Evolutionary conservation across 2,888 invertebrate species (phyloP), one percentile per base, ranked within the genome.

Genomic region (Frankliniella intonsa): DNA sequence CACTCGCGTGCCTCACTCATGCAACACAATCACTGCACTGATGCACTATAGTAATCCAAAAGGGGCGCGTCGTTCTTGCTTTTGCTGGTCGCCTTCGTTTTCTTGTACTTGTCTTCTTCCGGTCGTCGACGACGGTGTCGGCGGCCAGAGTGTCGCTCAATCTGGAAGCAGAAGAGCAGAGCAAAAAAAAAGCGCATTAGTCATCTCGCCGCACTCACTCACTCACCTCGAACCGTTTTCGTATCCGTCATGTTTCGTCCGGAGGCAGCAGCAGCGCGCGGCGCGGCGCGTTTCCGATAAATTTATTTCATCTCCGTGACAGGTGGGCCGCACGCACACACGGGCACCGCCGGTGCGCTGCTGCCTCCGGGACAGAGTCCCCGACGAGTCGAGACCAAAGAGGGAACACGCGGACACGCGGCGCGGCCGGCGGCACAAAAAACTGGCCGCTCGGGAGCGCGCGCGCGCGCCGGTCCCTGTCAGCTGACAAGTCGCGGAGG

Each of bases 281-380:
- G 69, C 69, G 9, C 65, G 19, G 65, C 65, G 69, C n/a, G 22
- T 22, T 69, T 55, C 62, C 69, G 69, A 76, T 76, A 76, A 76
- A 76, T 76, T 76, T 76, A 76, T 76, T 76, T 76, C 69, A 76
- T 76, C 69, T 76, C 69, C 69, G 69, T 76, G 69, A 76, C 69
- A 76, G 69, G 69, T 76, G 69, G 25, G 22, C 14, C 62, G 62
- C 62, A 62, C 62, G 62, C 62, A 62, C 62, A 14, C 62, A 62
- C 17, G 17, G 7, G 14, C 11, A 22, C 22, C 69, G 12, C 12
- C 69, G 69, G 25, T 25, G 22, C 69, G 38, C 38, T 5, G 38
- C 38, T 38, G 38, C 38, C 38, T 38, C 38, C 38, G 38, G 38
- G 38, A 38, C 38, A 38, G 38, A 38, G 38, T 38, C 38, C 38